Conservation (phyloP, 2,797 vertebrate species). For the Psittacula echo region DNA sequence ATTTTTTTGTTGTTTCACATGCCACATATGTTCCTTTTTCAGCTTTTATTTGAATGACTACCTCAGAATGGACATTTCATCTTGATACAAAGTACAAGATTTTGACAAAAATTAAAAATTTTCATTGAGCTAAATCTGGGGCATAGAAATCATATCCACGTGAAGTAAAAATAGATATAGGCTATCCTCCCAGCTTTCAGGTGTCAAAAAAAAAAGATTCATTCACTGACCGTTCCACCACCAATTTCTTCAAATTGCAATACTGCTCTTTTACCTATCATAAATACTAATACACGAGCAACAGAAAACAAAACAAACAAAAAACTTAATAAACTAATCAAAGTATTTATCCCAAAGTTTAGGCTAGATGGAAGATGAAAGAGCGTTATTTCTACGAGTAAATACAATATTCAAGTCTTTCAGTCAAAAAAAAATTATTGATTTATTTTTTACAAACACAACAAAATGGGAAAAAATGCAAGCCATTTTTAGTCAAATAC, state of each 20-base stretch:
- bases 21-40: background rate
- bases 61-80: rapidly evolving
- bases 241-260: background rate
- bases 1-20: background rate
- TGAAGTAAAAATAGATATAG: background rate
- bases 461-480: background rate
- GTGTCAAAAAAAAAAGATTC: rapidly evolving
- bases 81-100: background rate
- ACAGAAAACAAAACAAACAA: background rate
- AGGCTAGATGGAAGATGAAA: background rate
- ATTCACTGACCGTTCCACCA: background rate
- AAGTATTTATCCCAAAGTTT: background rate
- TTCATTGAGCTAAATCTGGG: background rate
- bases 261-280: background rate
- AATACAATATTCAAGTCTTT: background rate
- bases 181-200: background rate
- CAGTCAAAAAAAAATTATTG: background rate
- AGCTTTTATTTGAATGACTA: background rate
- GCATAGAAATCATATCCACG: background rate
- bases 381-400: background rate
- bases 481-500: background rate
- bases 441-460: background rate
- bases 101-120: background rate
- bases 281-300: background rate
- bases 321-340: background rate